Evolutionary conservation across 2,797 vertebrate species (phyloP), one percentile per base, ranked within the genome.

Genomic region (Gadopsis bispinosus): DNA sequence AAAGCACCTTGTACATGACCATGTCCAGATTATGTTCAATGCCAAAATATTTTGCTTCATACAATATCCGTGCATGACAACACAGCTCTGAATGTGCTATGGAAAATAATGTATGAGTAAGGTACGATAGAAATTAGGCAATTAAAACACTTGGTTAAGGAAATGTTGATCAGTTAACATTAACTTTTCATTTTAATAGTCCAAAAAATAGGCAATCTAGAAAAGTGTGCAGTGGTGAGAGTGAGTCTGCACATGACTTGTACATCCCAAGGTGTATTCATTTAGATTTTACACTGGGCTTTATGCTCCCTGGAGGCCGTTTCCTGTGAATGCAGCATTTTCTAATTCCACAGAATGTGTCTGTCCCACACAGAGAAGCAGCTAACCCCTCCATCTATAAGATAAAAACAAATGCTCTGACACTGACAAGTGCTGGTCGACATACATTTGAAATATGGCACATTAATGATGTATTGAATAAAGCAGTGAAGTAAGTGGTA

Each of bases 291-390:
- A 3, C n/a, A 26, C 39, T 31, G 7, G 1, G 29, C 8, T 64
- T 29, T 17, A 5, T 1, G 3, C 45, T 41, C 29, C 17, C 54
- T 53, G 47, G 17, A 31, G 3, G 17, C 48, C 1, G 48, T 55
- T 69, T 69, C 50, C 33, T 62, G 55, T 55, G 22, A 39, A n/a
- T 22, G 20, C 16, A 48, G 55, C 4, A n/a, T 39, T 55, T 62
- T 56, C 19, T 63, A 63, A 9, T 68, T 35, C 26, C 26, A 26
- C 26, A 26, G 26, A 26, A 26, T 26, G 26, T 26, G 26, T 26
- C 26, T 26, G n/a, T n/a, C 26, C 26, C 26, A 26, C 26, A 26
- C n/a, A n/a, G n/a, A n/a, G n/a, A n/a, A 26, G 26, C 26, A 26
- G 26, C 26, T 26, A 26, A 26, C 26, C 26, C 26, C 26, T 26